Percentiles rank a stretch among this genome's conserved stretches.
Evolutionary conservation across 2,888 invertebrate genomes (phyloP).

Genomic region (Teinopalpus imperialis): DNA sequence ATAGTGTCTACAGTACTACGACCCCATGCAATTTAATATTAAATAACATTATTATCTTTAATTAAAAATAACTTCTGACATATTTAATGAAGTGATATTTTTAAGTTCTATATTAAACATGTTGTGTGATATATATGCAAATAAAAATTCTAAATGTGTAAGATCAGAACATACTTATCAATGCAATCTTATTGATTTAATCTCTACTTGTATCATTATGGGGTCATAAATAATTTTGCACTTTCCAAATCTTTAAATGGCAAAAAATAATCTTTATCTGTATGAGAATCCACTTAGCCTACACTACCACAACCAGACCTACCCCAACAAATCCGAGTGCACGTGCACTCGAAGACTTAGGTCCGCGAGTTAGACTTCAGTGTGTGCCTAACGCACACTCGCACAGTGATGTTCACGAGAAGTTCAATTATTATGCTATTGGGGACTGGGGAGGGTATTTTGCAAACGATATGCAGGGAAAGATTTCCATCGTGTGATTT

Average conservation of each 20-base stretch:
- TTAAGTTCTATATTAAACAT: too few relatives aligned
- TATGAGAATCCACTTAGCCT: constrained; percentile 11
- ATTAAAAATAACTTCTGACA: background rate
- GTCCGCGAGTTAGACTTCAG: constrained; percentile 42
- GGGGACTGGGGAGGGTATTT: constrained; percentile 38
- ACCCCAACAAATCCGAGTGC: constrained; percentile 55
- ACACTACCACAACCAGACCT: constrained; percentile 39
- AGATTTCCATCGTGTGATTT: constrained; percentile 27
- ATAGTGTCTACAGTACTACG: too few relatives aligned
- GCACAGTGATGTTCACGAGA: constrained; percentile 38
- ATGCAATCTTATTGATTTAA: too few relatives aligned
- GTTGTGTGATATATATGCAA: too few relatives aligned
- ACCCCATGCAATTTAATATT: too few relatives aligned
- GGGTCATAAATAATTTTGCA: too few relatives aligned
- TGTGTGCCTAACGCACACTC: constrained; percentile 46
- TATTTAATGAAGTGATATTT: background rate
- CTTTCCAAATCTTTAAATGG: too few relatives aligned
- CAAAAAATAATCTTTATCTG: too few relatives aligned
- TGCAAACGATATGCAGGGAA: constrained; percentile 24
- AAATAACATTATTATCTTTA: too few relatives aligned
- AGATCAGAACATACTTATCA: too few relatives aligned
- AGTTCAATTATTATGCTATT: constrained; percentile 54
- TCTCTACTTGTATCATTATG: too few relatives aligned
- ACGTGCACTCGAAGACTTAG: constrained; percentile 37
- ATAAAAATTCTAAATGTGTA: too few relatives aligned